Evolutionary conservation across 2,797 vertebrate genomes (phyloP).

Genomic region (Sardinella longiceps): DNA sequence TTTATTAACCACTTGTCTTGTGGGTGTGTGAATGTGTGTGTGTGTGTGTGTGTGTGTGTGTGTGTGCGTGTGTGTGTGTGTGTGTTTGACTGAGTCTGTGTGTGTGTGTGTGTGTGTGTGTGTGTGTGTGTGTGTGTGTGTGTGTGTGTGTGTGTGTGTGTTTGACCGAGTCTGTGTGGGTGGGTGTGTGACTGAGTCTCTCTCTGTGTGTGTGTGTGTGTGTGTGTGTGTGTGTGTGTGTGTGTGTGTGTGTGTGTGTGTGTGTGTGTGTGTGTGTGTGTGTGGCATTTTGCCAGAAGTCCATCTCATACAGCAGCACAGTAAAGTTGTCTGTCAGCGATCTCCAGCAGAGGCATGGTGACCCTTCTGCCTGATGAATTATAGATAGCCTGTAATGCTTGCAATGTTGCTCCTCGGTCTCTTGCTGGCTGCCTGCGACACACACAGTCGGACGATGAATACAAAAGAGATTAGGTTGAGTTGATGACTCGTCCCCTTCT

Average conservation of each 20-base stretch:
- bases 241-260: constrained; percentile 10
- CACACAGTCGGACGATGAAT: constrained; percentile 67
- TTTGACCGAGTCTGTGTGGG: constrained; percentile 17
- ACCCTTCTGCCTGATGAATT: constrained; percentile 71
- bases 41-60: background rate
- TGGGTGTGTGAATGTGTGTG: background rate
- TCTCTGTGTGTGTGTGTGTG: constrained; percentile 28
- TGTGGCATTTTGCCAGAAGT: constrained; percentile 27
- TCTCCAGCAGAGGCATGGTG: constrained; percentile 66
- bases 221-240: constrained; percentile 9
- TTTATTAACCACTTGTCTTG: background rate
- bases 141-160: constrained; percentile 33
- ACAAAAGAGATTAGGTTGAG: constrained; percentile 57
- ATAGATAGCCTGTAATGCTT: constrained; percentile 74
- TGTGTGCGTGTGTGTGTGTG: background rate
- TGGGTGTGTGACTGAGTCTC: constrained; percentile 29
- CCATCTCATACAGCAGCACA: constrained; percentile 57
- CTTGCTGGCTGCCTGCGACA: constrained; percentile 67
- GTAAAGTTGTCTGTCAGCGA: constrained; percentile 66
- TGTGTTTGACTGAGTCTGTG: background rate
- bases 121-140: constrained; percentile 22
- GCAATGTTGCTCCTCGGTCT: constrained; percentile 67
- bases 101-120: constrained; percentile 10
- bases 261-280: constrained; percentile 20
- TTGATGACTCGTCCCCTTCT: constrained; percentile 33